Evolutionary conservation across 2,888 invertebrate genomes (phyloP), one percentile per base, ranked within the genome.

Genomic region (Drosophila pseudotakahashii): DNA sequence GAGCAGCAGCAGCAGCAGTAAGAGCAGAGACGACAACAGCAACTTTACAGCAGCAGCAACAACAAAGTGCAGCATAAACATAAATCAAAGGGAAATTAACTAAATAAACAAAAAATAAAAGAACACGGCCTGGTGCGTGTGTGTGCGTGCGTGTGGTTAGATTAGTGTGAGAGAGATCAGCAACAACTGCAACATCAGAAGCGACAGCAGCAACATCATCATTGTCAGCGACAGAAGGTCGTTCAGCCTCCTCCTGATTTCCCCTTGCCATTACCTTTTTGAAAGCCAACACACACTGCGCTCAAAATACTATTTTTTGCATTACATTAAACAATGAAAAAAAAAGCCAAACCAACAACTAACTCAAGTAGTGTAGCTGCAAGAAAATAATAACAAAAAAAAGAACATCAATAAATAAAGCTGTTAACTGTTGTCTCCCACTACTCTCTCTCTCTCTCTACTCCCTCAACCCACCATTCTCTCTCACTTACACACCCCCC

Each of bases 401-500:
- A 30, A 86, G 26, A 78, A 67, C 26, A 45, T 66, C 45, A 66
- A 66, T 67, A 67, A 66, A 67, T 68, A 53, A 66, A 77, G 87
- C 84, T 80, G 84, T 84, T 88, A 83, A 83, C 84, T 87, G 84
- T 81, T 81, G 81, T 80, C 79, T 82, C 86, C 82, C 82, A 85
- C 86, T 88, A 83, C 82, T 82, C 82, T 85, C 86, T 85, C 81
- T 85, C 81, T 59, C 62, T 67, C 69, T 68, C 57, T 68, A 50
- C 68, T 57, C 60, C 71, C 59, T 45, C 30, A 54, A 42, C 36
- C 48, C 53, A 54, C 42, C 57, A 62, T 39, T 62, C 52, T 53
- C 54, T 68, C 30, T 62, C 81, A 80, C 87, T 83, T 76, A 58
- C 48, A 69, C 44, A 51, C 55, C 48, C 59, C 47, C 11, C 55